These are phyloP conservation scores for Dipodomys stephensi DNA, from an alignment of 2,113 vertebrate genomes.

Conservation along the genomic window DNA sequence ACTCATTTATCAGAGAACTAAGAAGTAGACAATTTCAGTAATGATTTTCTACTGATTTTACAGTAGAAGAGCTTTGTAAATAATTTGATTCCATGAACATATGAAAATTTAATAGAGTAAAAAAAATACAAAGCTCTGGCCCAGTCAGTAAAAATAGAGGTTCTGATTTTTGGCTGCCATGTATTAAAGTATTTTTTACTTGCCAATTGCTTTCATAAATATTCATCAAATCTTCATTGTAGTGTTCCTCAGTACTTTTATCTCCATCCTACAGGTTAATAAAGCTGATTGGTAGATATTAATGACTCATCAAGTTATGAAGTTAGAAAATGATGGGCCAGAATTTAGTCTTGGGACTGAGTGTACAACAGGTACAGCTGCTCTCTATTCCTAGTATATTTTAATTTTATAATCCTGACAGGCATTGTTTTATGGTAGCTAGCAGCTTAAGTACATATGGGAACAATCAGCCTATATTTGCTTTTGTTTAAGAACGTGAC, in stretches of 20 bases:
- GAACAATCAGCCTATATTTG: constrained; percentile 35
- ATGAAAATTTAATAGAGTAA: neutral
- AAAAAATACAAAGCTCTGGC: neutral
- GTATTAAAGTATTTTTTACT: neutral
- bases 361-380: neutral
- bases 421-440: constrained; percentile 42
- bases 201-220: neutral
- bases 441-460: constrained; percentile 42
- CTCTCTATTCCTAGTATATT: constrained; percentile 44
- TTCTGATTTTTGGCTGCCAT: neutral
- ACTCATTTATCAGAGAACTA: neutral
- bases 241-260: neutral
- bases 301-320: neutral
- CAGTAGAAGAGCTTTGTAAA: neutral
- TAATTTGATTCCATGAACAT: neutral
- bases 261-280: neutral
- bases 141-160: neutral
- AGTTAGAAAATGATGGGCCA: neutral
- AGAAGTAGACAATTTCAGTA: neutral
- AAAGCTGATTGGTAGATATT: neutral
- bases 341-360: neutral
- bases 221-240: neutral
- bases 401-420: constrained; percentile 35
- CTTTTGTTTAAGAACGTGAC: constrained; percentile 62
- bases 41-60: neutral